Percentiles rank a stretch among this genome's conserved stretches.
phyloP scores from a whole-genome alignment of 2,888 invertebrate genomes.

The Nesidiocoris tenuis region DNA sequence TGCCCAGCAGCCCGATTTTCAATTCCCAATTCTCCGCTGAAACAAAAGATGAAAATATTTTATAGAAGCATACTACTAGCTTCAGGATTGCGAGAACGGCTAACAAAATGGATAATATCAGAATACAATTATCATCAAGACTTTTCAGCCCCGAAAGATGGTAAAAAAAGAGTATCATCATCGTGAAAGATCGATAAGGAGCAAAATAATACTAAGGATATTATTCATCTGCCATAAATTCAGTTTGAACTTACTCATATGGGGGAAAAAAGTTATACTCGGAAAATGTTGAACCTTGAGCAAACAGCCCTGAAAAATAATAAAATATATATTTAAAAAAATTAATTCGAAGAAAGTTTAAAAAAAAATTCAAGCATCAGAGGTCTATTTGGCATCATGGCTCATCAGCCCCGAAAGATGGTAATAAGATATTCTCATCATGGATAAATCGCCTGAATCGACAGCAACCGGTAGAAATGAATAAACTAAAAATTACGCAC shows the following conservation, averaged over 20 bases:
- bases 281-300: too few relatives aligned
- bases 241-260: not conserved
- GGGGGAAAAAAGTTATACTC: not conserved
- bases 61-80: too few relatives aligned
- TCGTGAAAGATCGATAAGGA: not conserved
- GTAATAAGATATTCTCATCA: conserved; percentile 38
- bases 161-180: conserved; percentile 39
- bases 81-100: too few relatives aligned
- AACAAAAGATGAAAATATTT: too few relatives aligned
- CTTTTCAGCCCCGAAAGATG: conserved; percentile 46
- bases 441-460: not conserved
- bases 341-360: too few relatives aligned
- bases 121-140: conserved; percentile 25
- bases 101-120: conserved; percentile 4
- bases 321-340: not conserved
- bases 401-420: conserved; percentile 45
- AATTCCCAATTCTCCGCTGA: too few relatives aligned
- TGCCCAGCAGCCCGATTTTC: too few relatives aligned
- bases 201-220: not conserved
- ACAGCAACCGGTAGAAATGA: too few relatives aligned
- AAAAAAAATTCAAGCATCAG: too few relatives aligned
- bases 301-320: not conserved
- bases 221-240: not conserved
- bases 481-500: too few relatives aligned
- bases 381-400: conserved; percentile 27